Evolutionary conservation across 2,888 invertebrate species (phyloP), one percentile per base, ranked within the genome.

Genomic region (Syrphus vitripennis): DNA sequence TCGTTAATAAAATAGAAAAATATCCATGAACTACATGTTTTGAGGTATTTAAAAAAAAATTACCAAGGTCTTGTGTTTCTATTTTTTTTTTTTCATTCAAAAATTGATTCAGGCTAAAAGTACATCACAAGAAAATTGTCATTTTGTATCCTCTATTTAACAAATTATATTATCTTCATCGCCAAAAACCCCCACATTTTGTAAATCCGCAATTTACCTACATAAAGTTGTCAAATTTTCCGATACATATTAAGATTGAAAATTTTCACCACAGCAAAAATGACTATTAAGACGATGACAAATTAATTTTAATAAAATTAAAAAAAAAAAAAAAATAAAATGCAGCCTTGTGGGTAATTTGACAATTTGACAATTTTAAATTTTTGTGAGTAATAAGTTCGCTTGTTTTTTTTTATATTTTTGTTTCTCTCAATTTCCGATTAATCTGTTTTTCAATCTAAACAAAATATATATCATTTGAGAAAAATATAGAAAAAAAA

Each of bases 271-370:
- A 16, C 19, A 45, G 1, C 19, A 2, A 50, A 50, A 16, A 26
- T 63, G 42, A 37, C 83, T 40, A 80, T 84, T 84, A 80, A 67
- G 45, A 16, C 7, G 21, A 40, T 77, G 84, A 84, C 80, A 84
- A 77, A 84, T 84, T 61, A 45, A 80, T 84, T 55, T 42, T 45
- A 14, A 59, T 10, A 50, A 71, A 65, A 40, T 29, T 26, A 2
- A 50, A 63, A 79, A 48, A 69, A 19, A 48, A 69, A 19, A 29
- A 26, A 3, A 75, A 37, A 48, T 16, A 12, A 12, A 16, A 12
- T 29, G 40, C 24, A 21, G 19, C 34, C 19, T 48, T 48, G 48
- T 24, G 48, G 21, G 14, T 21, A 24, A 19, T 50, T 26, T 50
- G 50, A 42, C 21, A 16, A 37, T 75, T 37, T 34, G 34, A 71